A percentile compares a stretch with the other conserved stretches of the same genome.
phyloP scores from a whole-genome alignment of 2,888 invertebrate genomes.

The Brenthis hecate region DNA sequence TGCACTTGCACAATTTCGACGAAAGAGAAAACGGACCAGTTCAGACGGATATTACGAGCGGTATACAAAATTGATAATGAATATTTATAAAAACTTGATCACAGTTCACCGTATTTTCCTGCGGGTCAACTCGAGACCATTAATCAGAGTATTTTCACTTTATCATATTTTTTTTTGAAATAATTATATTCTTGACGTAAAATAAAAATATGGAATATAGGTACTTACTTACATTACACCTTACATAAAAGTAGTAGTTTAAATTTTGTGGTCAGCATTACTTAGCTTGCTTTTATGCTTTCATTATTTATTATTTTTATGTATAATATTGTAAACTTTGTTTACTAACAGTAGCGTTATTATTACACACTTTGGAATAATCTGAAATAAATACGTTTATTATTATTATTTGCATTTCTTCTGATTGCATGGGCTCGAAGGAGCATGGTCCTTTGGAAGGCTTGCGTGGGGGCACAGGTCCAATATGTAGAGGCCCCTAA shows the following conservation, averaged over 20 bases:
- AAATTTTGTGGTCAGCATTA: background rate
- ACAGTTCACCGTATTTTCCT: constrained; percentile 66
- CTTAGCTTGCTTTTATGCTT: no score
- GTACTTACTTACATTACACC: background rate
- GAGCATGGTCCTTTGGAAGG: no score
- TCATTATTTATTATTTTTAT: background rate
- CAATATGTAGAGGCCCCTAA: no score
- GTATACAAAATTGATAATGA: constrained; percentile 78
- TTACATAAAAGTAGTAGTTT: background rate
- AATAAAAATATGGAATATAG: constrained; percentile 4
- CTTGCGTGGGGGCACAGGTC: no score
- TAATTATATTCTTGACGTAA: constrained; percentile 31
- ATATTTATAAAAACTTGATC: constrained; percentile 80
- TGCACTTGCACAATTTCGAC: constrained; percentile 77
- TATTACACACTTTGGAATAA: no score
- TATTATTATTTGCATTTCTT: no score
- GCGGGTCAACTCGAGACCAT: constrained; percentile 68
- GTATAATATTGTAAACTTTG: background rate
- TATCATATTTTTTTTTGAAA: constrained; percentile 58
- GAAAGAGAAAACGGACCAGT: constrained; percentile 82
- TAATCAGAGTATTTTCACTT: constrained; percentile 76
- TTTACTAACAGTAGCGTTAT: background rate
- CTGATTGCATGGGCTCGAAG: no score
- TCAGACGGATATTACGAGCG: constrained; percentile 72
- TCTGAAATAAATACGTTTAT: no score